Evolutionary conservation across 2,797 vertebrate species (phyloP).

Genomic region (Oreochromis grahami): DNA sequence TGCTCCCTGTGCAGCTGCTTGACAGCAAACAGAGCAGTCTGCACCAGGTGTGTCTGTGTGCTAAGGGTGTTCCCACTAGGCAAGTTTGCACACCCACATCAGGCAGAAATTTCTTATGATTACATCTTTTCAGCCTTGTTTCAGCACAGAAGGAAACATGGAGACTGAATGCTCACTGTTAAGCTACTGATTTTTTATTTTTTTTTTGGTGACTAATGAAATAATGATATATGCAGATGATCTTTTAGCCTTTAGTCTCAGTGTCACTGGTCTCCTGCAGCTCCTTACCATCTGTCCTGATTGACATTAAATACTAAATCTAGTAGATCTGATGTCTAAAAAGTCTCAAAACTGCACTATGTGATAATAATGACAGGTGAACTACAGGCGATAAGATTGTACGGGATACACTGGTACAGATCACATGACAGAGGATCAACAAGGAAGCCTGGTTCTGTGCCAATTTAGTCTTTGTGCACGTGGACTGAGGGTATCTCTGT

Average conservation of each 20-base stretch:
- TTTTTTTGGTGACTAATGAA: neutral
- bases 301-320: neutral
- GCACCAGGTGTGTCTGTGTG: neutral
- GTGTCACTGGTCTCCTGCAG: neutral
- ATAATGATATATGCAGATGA: neutral
- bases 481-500: neutral
- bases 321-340: neutral
- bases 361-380: neutral
- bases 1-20: neutral
- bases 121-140: neutral
- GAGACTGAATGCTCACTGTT: neutral
- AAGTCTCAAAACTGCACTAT: neutral
- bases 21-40: neutral
- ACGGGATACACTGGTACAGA: neutral
- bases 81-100: neutral
- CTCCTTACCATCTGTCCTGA: neutral
- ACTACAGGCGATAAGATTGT: neutral
- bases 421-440: neutral
- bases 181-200: neutral
- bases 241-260: neutral
- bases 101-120: rapidly evolving
- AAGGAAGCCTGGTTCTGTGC: neutral
- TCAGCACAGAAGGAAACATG: neutral
- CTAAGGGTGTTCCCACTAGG: neutral
- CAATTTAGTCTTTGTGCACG: neutral